Evolutionary conservation across 1,140 invertebrate species (phyloP).

Genomic region (Conus ventricosus): DNA sequence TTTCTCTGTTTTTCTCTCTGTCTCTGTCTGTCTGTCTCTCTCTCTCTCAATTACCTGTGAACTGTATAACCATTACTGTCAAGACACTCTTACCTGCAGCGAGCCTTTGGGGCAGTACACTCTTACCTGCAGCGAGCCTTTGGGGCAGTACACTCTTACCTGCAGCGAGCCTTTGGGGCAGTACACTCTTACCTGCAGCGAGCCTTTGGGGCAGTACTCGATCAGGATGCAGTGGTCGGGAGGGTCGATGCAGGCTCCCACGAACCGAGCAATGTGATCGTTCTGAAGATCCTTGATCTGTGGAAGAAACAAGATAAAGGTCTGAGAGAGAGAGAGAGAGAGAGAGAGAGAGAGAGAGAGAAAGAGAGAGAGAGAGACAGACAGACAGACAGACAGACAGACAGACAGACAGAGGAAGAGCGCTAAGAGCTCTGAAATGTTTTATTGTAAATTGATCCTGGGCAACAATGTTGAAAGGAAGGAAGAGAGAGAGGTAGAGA

Average conservation of each 20-base stretch:
- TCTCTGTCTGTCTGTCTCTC: no score
- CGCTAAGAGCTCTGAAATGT: no score
- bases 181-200: slow-evolving; percentile 85
- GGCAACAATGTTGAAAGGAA: no score
- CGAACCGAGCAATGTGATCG: slow-evolving; percentile 95
- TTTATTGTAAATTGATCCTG: no score
- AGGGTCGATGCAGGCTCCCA: slow-evolving; percentile 93
- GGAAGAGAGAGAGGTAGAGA: neutral
- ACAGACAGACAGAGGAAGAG: neutral
- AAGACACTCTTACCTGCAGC: no score
- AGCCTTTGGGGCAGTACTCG: slow-evolving; percentile 97
- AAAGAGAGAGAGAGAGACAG: neutral
- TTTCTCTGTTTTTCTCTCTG: no score
- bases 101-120: no score
- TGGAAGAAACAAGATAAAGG: neutral
- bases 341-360: neutral
- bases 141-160: slow-evolving; percentile 97
- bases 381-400: neutral
- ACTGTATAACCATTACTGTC: no score
- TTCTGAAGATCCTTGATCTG: slow-evolving; percentile 97
- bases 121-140: slow-evolving; percentile 69
- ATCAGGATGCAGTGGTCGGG: slow-evolving; percentile 85
- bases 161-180: slow-evolving; percentile 83
- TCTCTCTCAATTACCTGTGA: no score
- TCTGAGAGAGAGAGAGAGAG: neutral